Percentiles rank a stretch among this genome's conserved stretches.
Conservation (phyloP, 1,140 invertebrate genomes). For the Panonychus citri region DNA sequence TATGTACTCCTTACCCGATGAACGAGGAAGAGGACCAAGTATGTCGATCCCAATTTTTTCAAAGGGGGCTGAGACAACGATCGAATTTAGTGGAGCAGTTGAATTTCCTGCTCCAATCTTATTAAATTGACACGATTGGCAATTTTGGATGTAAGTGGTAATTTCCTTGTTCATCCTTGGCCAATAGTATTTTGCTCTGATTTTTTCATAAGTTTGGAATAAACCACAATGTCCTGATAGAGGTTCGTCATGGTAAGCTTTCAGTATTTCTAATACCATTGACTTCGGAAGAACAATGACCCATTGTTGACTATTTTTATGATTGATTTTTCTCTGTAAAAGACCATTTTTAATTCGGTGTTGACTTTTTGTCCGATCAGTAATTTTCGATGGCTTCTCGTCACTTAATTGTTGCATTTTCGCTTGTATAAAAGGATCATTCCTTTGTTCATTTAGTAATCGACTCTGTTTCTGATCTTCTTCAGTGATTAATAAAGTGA, state of each 20-base stretch:
- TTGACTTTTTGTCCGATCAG: background rate
- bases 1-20: background rate
- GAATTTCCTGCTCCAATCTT: background rate
- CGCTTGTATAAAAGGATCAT: background rate
- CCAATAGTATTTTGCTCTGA: constrained; percentile 1
- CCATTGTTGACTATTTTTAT: background rate
- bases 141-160: background rate
- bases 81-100: background rate
- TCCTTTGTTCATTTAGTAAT: background rate
- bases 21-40: background rate
- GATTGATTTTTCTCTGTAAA: background rate
- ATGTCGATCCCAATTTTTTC: background rate
- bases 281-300: background rate
- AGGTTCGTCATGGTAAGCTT: background rate
- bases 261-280: background rate
- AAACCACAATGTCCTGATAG: background rate
- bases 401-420: background rate
- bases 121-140: background rate
- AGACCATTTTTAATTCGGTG: background rate
- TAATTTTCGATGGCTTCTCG: background rate
- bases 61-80: background rate
- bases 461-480: background rate
- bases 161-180: background rate
- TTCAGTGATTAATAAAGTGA: background rate
- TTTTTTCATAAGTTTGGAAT: background rate